Evolutionary conservation across 2,888 invertebrate species (phyloP).

Genomic region (Eurytoma adleriae): DNA sequence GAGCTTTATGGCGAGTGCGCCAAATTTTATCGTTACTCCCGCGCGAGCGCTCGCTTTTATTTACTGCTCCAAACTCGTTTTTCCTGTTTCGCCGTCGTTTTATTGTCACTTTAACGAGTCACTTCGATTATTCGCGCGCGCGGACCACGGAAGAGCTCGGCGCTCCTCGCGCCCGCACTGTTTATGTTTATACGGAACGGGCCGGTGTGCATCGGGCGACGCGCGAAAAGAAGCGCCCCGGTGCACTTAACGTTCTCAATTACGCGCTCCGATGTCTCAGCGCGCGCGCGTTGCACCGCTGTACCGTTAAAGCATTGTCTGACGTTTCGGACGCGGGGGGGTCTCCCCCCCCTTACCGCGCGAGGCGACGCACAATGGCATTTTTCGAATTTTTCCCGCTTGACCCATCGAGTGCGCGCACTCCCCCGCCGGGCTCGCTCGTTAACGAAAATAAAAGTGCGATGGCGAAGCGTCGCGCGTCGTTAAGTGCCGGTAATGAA

Average conservation of each 20-base stretch:
- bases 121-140: conserved; percentile 48
- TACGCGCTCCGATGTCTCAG: conserved; percentile 17
- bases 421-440: conserved; percentile 13
- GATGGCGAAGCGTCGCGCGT: background rate
- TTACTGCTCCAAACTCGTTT: conserved; percentile 59
- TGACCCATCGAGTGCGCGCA: background rate
- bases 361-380: conserved; percentile 12
- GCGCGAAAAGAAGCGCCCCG: background rate
- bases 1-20: conserved; percentile 47
- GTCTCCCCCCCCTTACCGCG: background rate
- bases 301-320: conserved; percentile 51
- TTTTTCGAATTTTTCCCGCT: conserved; percentile 27
- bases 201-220: background rate
- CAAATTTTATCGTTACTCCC: conserved; percentile 54
- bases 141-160: conserved; percentile 33
- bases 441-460: conserved; percentile 54
- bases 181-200: conserved; percentile 43
- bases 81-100: conserved; percentile 58
- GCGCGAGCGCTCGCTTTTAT: conserved; percentile 43
- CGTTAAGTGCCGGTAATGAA: conserved; percentile 38
- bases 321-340: conserved; percentile 8
- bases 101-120: conserved; percentile 53
- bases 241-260: conserved; percentile 35
- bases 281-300: background rate
- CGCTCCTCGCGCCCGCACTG: conserved; percentile 30